These are phyloP conservation scores for Drosophila lacicola DNA, from an alignment of 2,888 invertebrate species.

Conservation along the genomic window DNA sequence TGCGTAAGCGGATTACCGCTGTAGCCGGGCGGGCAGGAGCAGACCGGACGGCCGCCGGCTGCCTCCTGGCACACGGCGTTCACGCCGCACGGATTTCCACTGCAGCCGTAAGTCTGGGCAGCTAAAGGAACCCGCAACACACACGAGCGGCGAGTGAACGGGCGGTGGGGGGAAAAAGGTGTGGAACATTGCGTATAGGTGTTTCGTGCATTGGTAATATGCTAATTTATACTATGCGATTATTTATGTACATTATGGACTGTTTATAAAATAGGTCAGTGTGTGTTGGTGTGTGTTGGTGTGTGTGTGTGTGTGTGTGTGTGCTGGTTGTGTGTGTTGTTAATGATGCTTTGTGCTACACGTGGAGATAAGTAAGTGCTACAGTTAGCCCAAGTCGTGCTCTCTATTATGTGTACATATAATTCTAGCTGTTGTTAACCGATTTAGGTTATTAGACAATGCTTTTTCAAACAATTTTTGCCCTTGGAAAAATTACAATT, in stretches of 20 bases:
- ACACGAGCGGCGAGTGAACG: neutral
- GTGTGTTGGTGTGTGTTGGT: constrained; percentile 10
- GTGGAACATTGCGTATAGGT: constrained; percentile 41
- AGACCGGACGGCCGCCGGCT: constrained; percentile 90
- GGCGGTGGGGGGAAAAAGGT: constrained; percentile 10
- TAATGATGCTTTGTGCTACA: constrained; percentile 13
- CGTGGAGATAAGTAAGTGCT: constrained; percentile 15
- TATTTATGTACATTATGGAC: constrained; percentile 6
- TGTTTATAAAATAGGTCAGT: neutral
- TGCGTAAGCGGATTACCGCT: constrained; percentile 91
- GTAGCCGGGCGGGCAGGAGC: constrained; percentile 92
- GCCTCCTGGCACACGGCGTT: constrained; percentile 89
- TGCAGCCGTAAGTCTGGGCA: constrained; percentile 85
- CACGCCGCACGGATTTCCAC: constrained; percentile 88
- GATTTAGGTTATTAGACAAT: no score
- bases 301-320: constrained; percentile 2
- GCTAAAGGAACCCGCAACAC: constrained; percentile 29
- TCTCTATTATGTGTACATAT: constrained; percentile 4
- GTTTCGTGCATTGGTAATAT: constrained; percentile 30
- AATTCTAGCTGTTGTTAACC: neutral
- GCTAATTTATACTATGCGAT: constrained; percentile 16
- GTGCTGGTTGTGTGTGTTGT: constrained; percentile 20
- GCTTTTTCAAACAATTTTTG: no score
- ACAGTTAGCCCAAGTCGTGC: constrained; percentile 19
- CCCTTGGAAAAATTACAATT: no score